Conservation (phyloP, 2,113 vertebrate genomes). For the Etia nguti region DNA sequence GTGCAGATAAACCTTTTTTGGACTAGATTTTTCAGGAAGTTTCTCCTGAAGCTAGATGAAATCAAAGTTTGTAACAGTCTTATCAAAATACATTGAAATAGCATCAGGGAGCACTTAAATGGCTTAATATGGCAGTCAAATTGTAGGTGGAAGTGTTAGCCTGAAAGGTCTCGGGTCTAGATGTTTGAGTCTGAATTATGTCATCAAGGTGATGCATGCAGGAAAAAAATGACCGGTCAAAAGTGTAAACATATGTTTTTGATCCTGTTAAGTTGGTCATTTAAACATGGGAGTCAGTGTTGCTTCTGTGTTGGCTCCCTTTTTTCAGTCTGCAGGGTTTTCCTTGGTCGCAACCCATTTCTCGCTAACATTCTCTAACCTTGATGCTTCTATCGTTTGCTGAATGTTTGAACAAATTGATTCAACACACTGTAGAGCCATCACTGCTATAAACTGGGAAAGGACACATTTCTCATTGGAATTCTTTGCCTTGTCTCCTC, state of each 20-base stretch:
- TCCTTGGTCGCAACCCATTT: neutral
- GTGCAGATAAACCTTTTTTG: neutral
- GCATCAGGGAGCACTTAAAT: accelerated
- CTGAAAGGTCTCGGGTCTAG: neutral
- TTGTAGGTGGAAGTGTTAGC: neutral
- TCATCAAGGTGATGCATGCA: neutral
- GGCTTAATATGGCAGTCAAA: neutral
- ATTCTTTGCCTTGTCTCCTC: slow-evolving; percentile 2
- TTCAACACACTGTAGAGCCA: neutral
- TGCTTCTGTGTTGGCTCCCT: neutral
- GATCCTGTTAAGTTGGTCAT: neutral
- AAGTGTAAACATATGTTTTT: neutral
- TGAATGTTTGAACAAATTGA: neutral
- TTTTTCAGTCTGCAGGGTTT: neutral
- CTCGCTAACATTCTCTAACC: neutral
- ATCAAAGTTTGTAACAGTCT: neutral
- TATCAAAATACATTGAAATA: accelerated
- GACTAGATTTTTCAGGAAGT: neutral
- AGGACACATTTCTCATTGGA: neutral
- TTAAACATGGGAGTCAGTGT: neutral
- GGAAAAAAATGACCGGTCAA: neutral
- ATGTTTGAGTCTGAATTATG: neutral
- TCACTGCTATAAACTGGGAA: neutral
- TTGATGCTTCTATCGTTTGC: neutral
- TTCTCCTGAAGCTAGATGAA: neutral